A percentile compares a stretch with the other conserved stretches of the same genome.
These are phyloP conservation scores for Trissonchulus latispiculum DNA, from an alignment of 2,888 invertebrate genomes.

Conservation along the genomic window DNA sequence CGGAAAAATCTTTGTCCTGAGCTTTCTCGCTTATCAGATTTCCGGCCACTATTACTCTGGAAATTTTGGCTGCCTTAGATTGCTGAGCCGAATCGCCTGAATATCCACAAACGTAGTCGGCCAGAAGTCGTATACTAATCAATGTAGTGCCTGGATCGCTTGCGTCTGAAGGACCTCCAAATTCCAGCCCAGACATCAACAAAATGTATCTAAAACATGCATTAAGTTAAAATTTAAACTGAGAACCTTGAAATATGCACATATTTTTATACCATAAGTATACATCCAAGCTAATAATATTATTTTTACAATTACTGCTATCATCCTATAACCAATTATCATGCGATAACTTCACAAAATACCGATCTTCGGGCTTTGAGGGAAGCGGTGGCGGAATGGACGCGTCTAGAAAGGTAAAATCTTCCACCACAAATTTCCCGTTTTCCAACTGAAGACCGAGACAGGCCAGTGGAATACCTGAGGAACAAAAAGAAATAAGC, in stretches of 20 bases:
- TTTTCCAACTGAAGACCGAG: background rate
- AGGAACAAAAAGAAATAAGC: background rate
- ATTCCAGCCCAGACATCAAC: too few relatives aligned
- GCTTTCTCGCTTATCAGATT: conserved; percentile 29
- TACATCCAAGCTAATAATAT: too few relatives aligned
- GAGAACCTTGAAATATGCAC: too few relatives aligned
- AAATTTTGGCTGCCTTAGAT: conserved; percentile 47
- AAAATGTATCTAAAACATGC: too few relatives aligned
- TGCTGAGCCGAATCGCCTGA: background rate
- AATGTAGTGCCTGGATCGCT: background rate
- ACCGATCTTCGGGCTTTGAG: too few relatives aligned
- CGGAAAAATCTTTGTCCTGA: conserved; percentile 43
- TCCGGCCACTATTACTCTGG: conserved; percentile 71
- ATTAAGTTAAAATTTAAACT: too few relatives aligned
- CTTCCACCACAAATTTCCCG: conserved; percentile 9
- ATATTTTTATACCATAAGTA: too few relatives aligned
- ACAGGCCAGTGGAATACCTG: background rate
- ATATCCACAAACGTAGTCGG: background rate
- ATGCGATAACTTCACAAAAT: too few relatives aligned
- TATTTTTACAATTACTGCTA: too few relatives aligned
- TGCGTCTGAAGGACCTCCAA: background rate
- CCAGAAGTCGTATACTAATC: background rate
- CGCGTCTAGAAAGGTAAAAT: background rate
- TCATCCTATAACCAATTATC: too few relatives aligned
- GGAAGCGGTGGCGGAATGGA: background rate